Base-by-base conservation (phyloP, 1,140 invertebrate genomes). In the Lysiphlebus fabarum region DNA sequence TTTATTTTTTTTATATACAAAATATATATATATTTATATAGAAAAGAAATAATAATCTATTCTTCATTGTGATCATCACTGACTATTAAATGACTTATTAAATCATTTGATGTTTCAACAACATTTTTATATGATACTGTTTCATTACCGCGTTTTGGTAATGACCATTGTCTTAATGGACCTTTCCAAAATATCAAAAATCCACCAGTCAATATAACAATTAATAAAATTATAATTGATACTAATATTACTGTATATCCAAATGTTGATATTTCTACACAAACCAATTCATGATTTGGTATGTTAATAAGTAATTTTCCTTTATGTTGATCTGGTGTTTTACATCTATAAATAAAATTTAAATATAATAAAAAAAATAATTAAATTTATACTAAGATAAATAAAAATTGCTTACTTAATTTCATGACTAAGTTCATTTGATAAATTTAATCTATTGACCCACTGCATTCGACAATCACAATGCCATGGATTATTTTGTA, bases 391-490 rank as follows among this genome's bases (percentile, higher is more conserved):
- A 26, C 17, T 26, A 4, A 26, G 17, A 51, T 17, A 36, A 17
- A 53, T 38, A 43, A 57, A 34, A 53, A 58, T 54, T 53, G 65
- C 66, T 71, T 65, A 80, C 80, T 58, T 75, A 14, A 81, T 73
- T 40, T 73, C 67, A 7, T 62, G 64, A 17, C 64, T 69, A 8
- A 72, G 40, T 56, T 71, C 57, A 42, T 43, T 72, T 0, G 72
- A 70, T 5, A 65, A 58, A 42, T 77, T 71, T 17, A 70, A 44
- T 17, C 56, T 6, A 26, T 68, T 56, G 0, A 82, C 51, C 79
- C 79, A 81, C 17, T 75, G 71, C 67, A 80, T 66, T 34, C 65
- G 62, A 56, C 80, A 82, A 10, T 80, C 74, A 54, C 80, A 82
- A 1, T 60, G 61, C 80, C 79, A 82, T 0, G 77, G 79, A 64